A percentile compares a stretch with the other conserved stretches of the same genome.
Conservation (phyloP, 2,888 invertebrate species). For the Apodemia duryi region DNA sequence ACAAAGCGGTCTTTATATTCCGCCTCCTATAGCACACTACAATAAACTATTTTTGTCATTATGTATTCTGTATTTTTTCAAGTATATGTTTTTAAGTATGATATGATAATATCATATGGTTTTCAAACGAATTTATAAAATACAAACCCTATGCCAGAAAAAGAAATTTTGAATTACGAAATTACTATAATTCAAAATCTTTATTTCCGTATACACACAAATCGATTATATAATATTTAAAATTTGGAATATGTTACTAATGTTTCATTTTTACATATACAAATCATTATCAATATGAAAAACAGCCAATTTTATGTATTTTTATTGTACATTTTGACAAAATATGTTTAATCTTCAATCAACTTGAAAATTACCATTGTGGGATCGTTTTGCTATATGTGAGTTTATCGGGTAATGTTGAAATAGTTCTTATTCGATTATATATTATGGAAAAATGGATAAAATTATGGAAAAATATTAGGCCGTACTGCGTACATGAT, state of each 20-base stretch:
- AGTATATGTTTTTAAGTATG: not conserved
- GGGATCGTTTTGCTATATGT: not conserved
- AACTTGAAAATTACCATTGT: too few relatives aligned
- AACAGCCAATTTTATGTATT: too few relatives aligned
- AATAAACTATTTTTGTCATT: not conserved
- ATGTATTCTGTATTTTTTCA: not conserved
- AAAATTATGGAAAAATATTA: not conserved
- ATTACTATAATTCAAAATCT: too few relatives aligned
- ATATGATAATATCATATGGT: not conserved
- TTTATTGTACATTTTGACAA: too few relatives aligned
- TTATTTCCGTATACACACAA: too few relatives aligned
- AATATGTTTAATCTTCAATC: too few relatives aligned
- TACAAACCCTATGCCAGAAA: not conserved
- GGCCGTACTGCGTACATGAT: not conserved
- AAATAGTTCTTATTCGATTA: not conserved
- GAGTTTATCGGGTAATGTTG: not conserved
- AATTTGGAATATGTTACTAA: too few relatives aligned
- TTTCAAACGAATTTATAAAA: not conserved
- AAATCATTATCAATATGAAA: too few relatives aligned
- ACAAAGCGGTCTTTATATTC: not conserved
- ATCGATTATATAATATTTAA: too few relatives aligned
- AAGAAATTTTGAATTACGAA: not conserved
- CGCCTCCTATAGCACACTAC: not conserved
- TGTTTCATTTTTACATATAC: too few relatives aligned
- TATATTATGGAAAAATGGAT: not conserved